Evolutionary conservation across 1,140 invertebrate species (phyloP).

Genomic region (Drosophila ironensis): DNA sequence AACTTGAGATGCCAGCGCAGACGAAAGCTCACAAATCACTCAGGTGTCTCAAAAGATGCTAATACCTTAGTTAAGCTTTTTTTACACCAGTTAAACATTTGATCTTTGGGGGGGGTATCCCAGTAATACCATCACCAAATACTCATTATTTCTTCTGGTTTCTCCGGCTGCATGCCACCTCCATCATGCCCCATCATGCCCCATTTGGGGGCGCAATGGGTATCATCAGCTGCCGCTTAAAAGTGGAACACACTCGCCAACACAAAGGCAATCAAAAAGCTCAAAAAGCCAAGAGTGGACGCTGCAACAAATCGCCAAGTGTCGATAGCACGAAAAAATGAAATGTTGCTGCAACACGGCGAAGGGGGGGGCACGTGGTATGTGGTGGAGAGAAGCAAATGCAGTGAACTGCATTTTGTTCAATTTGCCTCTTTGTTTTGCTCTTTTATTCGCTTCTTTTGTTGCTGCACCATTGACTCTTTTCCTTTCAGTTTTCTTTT

Average conservation of each 20-base stretch:
- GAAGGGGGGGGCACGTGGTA: background rate
- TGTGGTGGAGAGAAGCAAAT: slow-evolving; percentile 6
- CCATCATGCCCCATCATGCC: background rate
- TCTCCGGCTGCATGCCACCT: background rate
- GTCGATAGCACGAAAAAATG: slow-evolving; percentile 60
- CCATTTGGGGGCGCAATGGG: slow-evolving; percentile 10
- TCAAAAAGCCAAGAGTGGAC: slow-evolving; percentile 60
- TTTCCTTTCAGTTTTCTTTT: slow-evolving; percentile 43
- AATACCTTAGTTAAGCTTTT: too few species aligned
- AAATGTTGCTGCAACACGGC: slow-evolving; percentile 39
- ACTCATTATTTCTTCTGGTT: too few species aligned
- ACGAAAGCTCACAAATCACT: slow-evolving; percentile 18
- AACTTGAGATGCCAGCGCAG: background rate
- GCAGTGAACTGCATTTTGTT: slow-evolving; percentile 54
- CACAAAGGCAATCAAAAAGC: slow-evolving; percentile 52
- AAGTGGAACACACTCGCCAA: slow-evolving; percentile 57
- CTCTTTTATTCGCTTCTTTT: slow-evolving; percentile 61
- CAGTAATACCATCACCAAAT: too few species aligned
- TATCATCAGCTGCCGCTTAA: slow-evolving; percentile 14
- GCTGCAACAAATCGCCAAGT: slow-evolving; percentile 73
- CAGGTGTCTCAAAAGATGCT: too few species aligned
- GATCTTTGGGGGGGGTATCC: too few species aligned
- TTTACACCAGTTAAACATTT: too few species aligned
- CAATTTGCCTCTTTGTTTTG: slow-evolving; percentile 66
- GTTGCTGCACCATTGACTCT: slow-evolving; percentile 56